A percentile compares a stretch with the other conserved stretches of the same genome.
Evolutionary conservation across 2,888 invertebrate genomes (phyloP).

Genomic region (Hirtodrosophila histrioides): DNA sequence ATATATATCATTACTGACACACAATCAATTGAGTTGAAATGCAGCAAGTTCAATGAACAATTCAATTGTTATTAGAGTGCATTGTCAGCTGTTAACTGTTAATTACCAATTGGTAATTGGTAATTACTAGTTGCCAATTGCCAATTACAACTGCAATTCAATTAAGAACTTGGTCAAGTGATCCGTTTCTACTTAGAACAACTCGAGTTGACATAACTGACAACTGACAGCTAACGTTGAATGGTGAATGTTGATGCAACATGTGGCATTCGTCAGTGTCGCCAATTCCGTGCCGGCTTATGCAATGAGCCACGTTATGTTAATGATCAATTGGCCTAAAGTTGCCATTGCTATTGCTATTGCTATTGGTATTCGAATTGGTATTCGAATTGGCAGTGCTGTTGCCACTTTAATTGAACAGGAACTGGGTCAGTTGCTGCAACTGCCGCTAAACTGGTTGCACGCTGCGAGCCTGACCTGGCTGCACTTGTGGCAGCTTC

Average conservation of each 20-base stretch:
- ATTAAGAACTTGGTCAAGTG: slow-evolving; percentile 32
- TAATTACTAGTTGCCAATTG: slow-evolving; percentile 20
- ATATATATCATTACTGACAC: slow-evolving; percentile 22
- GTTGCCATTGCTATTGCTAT: slow-evolving; percentile 30
- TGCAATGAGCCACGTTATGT: slow-evolving; percentile 45
- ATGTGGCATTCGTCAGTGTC: slow-evolving; percentile 27
- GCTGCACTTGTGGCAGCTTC: slow-evolving; percentile 11
- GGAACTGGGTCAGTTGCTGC: slow-evolving; percentile 45
- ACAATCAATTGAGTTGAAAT: slow-evolving; percentile 10
- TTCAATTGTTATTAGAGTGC: background rate
- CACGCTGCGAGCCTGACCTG: background rate
- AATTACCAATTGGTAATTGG: too few species aligned
- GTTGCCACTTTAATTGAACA: slow-evolving; percentile 7
- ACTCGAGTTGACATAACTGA: slow-evolving; percentile 35
- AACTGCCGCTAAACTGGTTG: slow-evolving; percentile 25
- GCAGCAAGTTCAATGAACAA: slow-evolving; percentile 49
- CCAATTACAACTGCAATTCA: slow-evolving; percentile 32
- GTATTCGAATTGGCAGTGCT: background rate
- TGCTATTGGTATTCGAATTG: slow-evolving; percentile 19
- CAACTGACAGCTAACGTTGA: background rate
- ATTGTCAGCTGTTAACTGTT: too few species aligned
- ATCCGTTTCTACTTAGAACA: slow-evolving; percentile 28
- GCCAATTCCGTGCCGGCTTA: slow-evolving; percentile 17
- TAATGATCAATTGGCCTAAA: slow-evolving; percentile 40
- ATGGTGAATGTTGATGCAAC: slow-evolving; percentile 39